These are phyloP conservation scores for Vidua macroura DNA, from an alignment of 2,113 vertebrate species.

Conservation along the genomic window DNA sequence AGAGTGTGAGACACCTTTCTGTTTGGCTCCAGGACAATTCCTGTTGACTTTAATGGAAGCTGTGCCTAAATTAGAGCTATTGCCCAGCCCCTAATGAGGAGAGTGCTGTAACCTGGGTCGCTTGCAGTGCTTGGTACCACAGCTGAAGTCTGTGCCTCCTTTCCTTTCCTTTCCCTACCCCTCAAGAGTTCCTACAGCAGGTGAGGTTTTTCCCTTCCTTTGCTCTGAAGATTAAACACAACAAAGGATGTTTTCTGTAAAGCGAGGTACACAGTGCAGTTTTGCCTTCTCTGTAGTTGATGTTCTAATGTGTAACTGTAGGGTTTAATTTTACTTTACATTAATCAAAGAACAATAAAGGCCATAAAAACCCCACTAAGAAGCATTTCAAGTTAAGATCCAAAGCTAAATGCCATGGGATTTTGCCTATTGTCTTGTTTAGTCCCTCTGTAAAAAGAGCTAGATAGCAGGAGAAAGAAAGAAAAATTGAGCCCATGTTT, in stretches of 20 bases:
- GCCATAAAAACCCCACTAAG: constrained; percentile 66
- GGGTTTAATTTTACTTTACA: constrained; percentile 73
- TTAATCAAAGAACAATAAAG: constrained; percentile 77
- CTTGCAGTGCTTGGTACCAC: not conserved
- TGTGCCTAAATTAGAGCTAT: not conserved
- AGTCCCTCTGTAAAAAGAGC: constrained; percentile 69
- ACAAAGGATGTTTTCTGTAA: constrained; percentile 56
- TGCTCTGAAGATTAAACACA: constrained; percentile 32
- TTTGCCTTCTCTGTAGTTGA: constrained; percentile 50
- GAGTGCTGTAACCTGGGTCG: rapidly evolving
- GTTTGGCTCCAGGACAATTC: not conserved
- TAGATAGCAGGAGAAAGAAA: constrained; percentile 78
- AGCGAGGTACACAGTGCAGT: not conserved
- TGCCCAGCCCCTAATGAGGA: not conserved
- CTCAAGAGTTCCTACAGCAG: not conserved
- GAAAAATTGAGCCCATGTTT: constrained; percentile 85
- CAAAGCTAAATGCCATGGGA: constrained; percentile 67
- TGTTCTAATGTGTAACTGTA: constrained; percentile 71
- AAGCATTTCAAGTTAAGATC: constrained; percentile 69
- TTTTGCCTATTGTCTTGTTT: constrained; percentile 71
- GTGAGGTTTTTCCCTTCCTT: not conserved
- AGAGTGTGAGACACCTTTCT: not conserved
- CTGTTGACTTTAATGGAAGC: not conserved
- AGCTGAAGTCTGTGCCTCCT: not conserved
- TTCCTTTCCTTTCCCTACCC: not conserved